These are phyloP conservation scores for Epinotia bilunana DNA, from an alignment of 2,888 invertebrate genomes.

Conservation along the genomic window DNA sequence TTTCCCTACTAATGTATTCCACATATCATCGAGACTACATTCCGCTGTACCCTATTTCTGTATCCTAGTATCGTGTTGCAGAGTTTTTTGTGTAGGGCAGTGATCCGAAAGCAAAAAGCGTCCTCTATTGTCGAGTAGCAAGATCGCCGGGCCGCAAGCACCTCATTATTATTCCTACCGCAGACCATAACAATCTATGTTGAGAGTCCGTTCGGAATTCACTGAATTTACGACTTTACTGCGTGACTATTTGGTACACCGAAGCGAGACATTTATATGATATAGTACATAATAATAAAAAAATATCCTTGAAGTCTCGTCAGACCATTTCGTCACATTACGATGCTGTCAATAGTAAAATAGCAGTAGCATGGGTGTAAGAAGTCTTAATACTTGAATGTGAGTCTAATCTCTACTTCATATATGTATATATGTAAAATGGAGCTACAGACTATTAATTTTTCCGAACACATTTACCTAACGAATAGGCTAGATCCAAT, in stretches of 20 bases:
- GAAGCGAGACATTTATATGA: conserved; percentile 39
- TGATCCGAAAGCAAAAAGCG: conserved; percentile 22
- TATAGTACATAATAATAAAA: too few species aligned
- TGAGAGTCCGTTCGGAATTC: conserved; percentile 61
- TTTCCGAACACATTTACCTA: too few species aligned
- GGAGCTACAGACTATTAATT: too few species aligned
- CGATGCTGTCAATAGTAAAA: not conserved
- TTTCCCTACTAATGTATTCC: too few species aligned
- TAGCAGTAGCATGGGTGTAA: not conserved
- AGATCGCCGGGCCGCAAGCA: conserved; percentile 50
- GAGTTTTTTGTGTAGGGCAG: not conserved
- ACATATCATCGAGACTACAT: too few species aligned
- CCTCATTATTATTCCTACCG: conserved; percentile 65
- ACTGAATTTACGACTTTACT: conserved; percentile 61
- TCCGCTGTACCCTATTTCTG: not conserved
- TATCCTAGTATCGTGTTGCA: not conserved
- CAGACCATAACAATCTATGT: conserved; percentile 59
- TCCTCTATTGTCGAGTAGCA: conserved; percentile 30
- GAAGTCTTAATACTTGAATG: too few species aligned
- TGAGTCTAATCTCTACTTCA: too few species aligned
- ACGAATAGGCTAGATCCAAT: too few species aligned
- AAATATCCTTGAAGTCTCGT: too few species aligned
- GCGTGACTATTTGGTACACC: conserved; percentile 50
- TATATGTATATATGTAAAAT: too few species aligned
- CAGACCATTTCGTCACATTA: not conserved